phyloP scores from a whole-genome alignment of 2,888 invertebrate genomes.

The Scaptodrosophila latifasciaeformis region DNA sequence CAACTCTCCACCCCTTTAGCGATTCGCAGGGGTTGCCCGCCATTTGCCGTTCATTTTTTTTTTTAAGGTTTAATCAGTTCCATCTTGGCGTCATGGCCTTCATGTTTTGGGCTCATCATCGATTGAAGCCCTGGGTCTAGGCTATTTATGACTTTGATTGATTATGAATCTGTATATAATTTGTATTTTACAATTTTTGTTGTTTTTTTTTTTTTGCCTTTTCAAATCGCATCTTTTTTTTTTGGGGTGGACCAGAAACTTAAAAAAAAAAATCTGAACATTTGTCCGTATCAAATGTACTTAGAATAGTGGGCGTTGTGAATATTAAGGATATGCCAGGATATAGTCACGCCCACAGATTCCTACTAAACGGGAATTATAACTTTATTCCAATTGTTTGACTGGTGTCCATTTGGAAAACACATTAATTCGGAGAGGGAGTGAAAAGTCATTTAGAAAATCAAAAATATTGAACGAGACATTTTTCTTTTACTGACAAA shows the following conservation, averaged over 20 bases:
- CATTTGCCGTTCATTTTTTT: constrained; percentile 11
- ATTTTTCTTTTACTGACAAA: too few species aligned
- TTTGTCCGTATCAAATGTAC: constrained; percentile 26
- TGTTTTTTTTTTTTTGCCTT: constrained; percentile 1
- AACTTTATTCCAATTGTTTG: constrained; percentile 1
- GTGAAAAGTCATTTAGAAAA: too few species aligned
- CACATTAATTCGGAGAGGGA: too few species aligned
- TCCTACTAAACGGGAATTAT: constrained; percentile 13
- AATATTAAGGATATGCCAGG: constrained; percentile 25
- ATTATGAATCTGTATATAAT: constrained; percentile 59
- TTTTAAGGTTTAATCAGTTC: constrained; percentile 43
- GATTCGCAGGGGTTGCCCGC: constrained; percentile 33
- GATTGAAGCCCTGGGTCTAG: constrained; percentile 25
- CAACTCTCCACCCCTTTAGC: not conserved
- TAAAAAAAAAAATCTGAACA: constrained; percentile 40
- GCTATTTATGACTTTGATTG: constrained; percentile 71
- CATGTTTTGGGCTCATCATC: constrained; percentile 28
- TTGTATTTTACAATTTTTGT: constrained; percentile 38
- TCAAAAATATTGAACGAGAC: not conserved
- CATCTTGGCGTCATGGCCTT: constrained; percentile 2
- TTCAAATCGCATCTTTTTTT: not conserved
- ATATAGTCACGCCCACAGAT: too few species aligned
- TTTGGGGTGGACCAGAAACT: not conserved
- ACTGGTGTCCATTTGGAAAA: too few species aligned
- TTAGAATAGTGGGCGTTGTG: constrained; percentile 37